Evolutionary conservation across 2,888 invertebrate genomes (phyloP).

Genomic region (Hipparchia semele): DNA sequence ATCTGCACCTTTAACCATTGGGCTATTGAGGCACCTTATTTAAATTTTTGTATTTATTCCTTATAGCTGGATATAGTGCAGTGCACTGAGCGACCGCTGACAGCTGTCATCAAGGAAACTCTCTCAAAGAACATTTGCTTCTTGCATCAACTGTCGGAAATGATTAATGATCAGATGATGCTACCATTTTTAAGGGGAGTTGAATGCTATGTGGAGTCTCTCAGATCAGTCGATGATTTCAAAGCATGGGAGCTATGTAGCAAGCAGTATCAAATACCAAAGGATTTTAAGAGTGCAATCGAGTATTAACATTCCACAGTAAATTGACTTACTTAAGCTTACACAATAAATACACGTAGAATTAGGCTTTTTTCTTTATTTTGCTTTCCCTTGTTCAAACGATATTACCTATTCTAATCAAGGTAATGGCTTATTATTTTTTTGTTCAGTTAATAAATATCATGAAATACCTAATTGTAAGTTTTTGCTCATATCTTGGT

Average conservation of each 20-base stretch:
- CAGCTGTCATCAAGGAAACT: conserved; percentile 66
- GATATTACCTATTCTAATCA: background rate
- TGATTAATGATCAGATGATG: conserved; percentile 72
- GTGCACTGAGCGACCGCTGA: conserved; percentile 72
- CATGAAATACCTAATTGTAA: background rate
- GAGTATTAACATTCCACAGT: conserved; percentile 73
- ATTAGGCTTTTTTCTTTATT: conserved; percentile 45
- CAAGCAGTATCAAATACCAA: conserved; percentile 70
- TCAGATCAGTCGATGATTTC: conserved; percentile 73
- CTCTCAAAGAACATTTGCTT: conserved; percentile 74
- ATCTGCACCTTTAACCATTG: no score
- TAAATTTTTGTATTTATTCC: conserved; percentile 11
- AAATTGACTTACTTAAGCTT: conserved; percentile 39
- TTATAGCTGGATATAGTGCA: conserved; percentile 74
- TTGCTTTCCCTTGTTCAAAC: conserved; percentile 11
- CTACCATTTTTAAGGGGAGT: conserved; percentile 74
- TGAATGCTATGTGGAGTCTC: conserved; percentile 70
- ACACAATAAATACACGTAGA: conserved; percentile 52
- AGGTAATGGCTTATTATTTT: background rate
- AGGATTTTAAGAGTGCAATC: conserved; percentile 75
- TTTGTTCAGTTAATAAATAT: background rate
- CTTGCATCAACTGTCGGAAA: conserved; percentile 72
- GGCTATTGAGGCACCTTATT: no score
- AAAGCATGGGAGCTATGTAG: conserved; percentile 77
- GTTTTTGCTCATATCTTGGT: conserved; percentile 32